Conservation (phyloP, 2,888 invertebrate species). For the Lobophora halterata region DNA sequence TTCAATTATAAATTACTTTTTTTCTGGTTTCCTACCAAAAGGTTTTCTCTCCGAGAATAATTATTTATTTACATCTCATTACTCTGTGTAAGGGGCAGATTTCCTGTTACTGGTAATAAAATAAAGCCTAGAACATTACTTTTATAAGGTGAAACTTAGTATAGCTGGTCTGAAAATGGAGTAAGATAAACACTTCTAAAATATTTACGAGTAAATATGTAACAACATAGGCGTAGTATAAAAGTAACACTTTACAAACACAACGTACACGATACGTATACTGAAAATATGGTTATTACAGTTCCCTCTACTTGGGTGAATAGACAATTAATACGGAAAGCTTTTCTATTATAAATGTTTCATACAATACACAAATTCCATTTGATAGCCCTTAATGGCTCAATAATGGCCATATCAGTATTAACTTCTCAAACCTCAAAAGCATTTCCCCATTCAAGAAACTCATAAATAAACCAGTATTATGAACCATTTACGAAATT, state of each 20-base stretch:
- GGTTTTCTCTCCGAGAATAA: conserved; percentile 8
- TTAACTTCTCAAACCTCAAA: conserved; percentile 5
- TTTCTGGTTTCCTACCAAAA: conserved; percentile 2
- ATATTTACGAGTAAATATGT: no score
- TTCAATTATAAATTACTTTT: no score
- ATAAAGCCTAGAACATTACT: no score
- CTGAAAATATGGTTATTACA: no score
- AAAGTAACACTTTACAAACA: no score
- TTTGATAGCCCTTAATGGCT: conserved; percentile 7
- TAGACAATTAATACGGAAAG: neutral
- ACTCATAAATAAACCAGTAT: conserved; percentile 8
- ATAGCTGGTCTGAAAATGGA: no score
- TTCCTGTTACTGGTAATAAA: conserved; percentile 18
- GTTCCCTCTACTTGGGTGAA: no score
- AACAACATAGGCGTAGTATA: no score
- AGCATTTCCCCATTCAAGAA: conserved; percentile 1
- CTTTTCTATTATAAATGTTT: conserved; percentile 2
- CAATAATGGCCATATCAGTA: conserved; percentile 12
- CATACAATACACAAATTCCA: conserved; percentile 4
- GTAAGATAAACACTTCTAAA: no score
- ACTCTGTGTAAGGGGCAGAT: conserved; percentile 15
- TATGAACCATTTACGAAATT: conserved; percentile 11
- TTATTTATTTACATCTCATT: conserved; percentile 14
- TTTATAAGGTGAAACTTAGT: no score
- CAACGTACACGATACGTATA: no score